Base-by-base conservation (phyloP, 1,140 invertebrate genomes). In the Vanessa tameamea region DNA sequence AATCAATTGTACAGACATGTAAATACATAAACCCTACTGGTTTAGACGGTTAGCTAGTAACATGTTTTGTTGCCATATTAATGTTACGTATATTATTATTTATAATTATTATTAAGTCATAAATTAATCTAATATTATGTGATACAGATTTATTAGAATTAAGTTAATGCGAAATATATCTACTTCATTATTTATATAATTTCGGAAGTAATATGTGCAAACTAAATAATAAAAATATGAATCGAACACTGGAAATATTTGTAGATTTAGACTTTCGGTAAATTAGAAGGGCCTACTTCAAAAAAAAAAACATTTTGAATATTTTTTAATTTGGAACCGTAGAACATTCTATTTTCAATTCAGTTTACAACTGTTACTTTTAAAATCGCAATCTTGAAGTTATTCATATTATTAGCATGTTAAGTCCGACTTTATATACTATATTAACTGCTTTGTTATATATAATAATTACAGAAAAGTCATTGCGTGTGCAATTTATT, bases 61-160 rank as follows among this genome's bases (percentile, higher is more conserved):
- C 87, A 84, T 88, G 85, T 90, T 92, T 90, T 86, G 87, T 92
- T 92, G 89, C 89, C 90, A 91, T 92, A 91, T 92, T 91, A 91
- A 87, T 86, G 81, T 90, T 90, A 90, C 87, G 86, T 78, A 86
- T 88, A 89, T 89, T 83, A 87, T 90, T 90, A 90, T 91, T 91
- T 91, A 91, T 91, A 88, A 85, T 83, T 84, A 81, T 85, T 82
- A 82, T 86, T 91, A 90, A 92, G 85, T 90, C 82, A 87, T 89
- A 90, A 90, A 87, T 88, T 87, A 88, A 87, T 87, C 76, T 85
- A 82, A 87, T 86, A 82, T 88, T 90, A 89, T 92, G 88, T 91
- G 90, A 92, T 91, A 92, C 82, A 85, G 78, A 83, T 84, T 79
- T 87, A 82, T 78, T 81, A 77, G 73, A 47, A 73, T 79, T 87